phyloP scores from a whole-genome alignment of 2,888 invertebrate genomes.

The Allolobophora icterica region DNA sequence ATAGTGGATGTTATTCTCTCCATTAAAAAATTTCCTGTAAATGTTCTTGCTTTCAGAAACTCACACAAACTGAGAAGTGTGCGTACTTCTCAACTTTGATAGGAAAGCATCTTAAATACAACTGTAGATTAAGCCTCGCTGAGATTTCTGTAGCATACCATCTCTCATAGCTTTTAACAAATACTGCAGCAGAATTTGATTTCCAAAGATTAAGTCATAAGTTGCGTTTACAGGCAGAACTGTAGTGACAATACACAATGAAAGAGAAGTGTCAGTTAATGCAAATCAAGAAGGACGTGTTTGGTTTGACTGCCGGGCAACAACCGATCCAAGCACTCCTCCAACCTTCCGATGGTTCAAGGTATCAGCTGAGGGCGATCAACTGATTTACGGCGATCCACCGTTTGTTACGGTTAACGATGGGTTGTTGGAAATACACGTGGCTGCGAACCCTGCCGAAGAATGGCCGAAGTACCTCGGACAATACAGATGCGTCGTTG shows the following conservation, averaged over 20 bases:
- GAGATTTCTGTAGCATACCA: neutral
- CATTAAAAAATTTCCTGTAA: no score
- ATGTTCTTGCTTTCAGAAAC: no score
- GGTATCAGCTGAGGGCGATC: neutral
- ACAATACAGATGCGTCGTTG: neutral
- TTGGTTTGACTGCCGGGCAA: neutral
- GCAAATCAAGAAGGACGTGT: neutral
- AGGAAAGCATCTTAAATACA: no score
- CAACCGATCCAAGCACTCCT: constrained; percentile 18
- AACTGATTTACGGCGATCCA: neutral
- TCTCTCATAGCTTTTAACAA: no score
- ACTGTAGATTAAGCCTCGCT: no score
- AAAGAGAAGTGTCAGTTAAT: neutral
- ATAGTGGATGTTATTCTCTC: no score
- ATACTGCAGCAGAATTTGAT: no score
- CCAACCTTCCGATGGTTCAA: neutral
- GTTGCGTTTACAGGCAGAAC: neutral
- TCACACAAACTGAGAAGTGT: no score
- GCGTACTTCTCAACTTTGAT: no score
- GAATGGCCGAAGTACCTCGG: neutral
- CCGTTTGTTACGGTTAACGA: neutral
- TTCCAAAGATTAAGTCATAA: neutral
- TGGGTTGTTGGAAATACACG: neutral
- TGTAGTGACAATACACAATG: neutral
- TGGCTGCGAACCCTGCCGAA: neutral